Conservation (phyloP, 2,113 vertebrate genomes). For the Otocyon megalotis region DNA sequence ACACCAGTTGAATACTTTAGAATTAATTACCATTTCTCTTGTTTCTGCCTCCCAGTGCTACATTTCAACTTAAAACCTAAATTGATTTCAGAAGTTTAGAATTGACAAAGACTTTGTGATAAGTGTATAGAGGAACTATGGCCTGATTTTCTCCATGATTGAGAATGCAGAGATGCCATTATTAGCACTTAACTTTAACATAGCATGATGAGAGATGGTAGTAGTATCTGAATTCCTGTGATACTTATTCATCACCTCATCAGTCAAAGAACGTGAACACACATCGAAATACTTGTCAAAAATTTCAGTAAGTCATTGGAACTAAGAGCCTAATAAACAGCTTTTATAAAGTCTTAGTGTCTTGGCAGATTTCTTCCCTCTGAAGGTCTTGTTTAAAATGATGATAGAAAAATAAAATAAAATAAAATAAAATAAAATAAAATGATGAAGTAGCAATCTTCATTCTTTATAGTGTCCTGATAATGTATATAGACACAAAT, state of each 20-base stretch:
- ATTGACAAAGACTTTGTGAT: neutral
- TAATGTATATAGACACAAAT: neutral
- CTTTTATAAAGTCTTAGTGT: slow-evolving; percentile 28
- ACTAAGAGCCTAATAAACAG: neutral
- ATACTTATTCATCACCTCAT: neutral
- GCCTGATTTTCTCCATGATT: neutral
- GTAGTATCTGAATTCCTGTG: neutral
- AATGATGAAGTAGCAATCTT: neutral
- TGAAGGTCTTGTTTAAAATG: slow-evolving; percentile 44
- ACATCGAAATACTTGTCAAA: slow-evolving; percentile 22
- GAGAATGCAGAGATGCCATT: neutral
- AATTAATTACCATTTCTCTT: slow-evolving; percentile 39
- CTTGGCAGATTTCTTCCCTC: neutral
- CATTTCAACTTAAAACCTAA: slow-evolving; percentile 38
- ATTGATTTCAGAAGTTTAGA: slow-evolving; percentile 49
- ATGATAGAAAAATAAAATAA: neutral
- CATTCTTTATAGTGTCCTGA: neutral
- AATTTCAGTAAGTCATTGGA: slow-evolving; percentile 2
- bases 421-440: neutral
- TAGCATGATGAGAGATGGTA: slow-evolving; percentile 4
- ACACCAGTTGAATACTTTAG: neutral
- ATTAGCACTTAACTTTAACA: neutral
- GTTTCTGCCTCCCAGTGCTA: neutral
- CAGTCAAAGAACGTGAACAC: neutral
- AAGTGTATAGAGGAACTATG: neutral